Percentiles rank a stretch among this genome's conserved stretches.
Conservation (phyloP, 30 jellyfish, hydroid and myxozoan genomes). For the Mastigias papua region DNA sequence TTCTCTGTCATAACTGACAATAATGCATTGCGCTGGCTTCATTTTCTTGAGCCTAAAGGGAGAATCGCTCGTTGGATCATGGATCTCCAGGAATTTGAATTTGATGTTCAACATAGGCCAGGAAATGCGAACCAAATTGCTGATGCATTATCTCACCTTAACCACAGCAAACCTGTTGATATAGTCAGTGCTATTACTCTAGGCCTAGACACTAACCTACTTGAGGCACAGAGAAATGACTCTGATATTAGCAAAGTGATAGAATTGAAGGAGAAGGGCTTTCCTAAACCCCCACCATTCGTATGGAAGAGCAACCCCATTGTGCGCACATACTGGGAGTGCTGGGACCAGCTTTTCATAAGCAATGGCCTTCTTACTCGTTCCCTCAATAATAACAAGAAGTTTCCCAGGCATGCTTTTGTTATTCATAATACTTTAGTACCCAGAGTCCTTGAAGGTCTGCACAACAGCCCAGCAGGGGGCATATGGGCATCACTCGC, state of each 20-base stretch:
- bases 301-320: slow-evolving; percentile 33
- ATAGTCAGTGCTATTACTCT: slow-evolving; percentile 10
- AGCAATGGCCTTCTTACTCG: slow-evolving; percentile 46
- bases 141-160: slow-evolving; percentile 67
- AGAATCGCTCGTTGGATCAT: slow-evolving; percentile 72
- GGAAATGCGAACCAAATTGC: slow-evolving; percentile 63
- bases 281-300: slow-evolving; percentile 46
- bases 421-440: slow-evolving; percentile 31
- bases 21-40: slow-evolving; percentile 60
- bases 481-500: slow-evolving; percentile 61
- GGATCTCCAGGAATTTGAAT: slow-evolving; percentile 64
- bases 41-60: slow-evolving; percentile 70
- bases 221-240: slow-evolving; percentile 27
- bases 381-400: not conserved
- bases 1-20: slow-evolving; percentile 58
- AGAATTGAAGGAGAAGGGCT: slow-evolving; percentile 12
- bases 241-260: slow-evolving; percentile 3
- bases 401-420: slow-evolving; percentile 34
- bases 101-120: slow-evolving; percentile 48
- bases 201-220: slow-evolving; percentile 1
- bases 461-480: slow-evolving; percentile 63
- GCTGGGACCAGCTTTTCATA: slow-evolving; percentile 38
- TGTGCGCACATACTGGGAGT: slow-evolving; percentile 60
- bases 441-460: slow-evolving; percentile 50
- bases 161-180: slow-evolving; percentile 14